Evolutionary conservation across 2,113 vertebrate genomes (phyloP).

Genomic region (Mormyrus iriodes): DNA sequence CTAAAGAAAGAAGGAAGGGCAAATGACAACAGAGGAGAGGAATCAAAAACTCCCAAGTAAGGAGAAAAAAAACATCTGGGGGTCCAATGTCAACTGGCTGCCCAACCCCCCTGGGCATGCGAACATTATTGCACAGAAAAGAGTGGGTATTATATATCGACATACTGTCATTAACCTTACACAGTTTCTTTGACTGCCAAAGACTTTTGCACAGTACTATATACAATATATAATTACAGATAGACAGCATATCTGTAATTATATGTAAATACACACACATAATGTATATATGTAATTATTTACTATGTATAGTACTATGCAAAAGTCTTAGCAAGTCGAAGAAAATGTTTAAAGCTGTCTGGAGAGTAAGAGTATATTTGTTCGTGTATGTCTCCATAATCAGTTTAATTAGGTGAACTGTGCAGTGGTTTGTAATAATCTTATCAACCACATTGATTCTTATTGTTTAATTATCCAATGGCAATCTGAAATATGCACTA

Average conservation of each 20-base stretch:
- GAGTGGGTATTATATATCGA: background rate
- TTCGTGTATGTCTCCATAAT: background rate
- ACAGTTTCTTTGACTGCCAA: background rate
- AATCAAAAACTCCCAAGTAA: too few species aligned
- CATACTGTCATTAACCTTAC: too few species aligned
- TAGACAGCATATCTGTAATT: background rate
- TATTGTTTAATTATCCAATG: background rate
- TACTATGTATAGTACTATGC: too few species aligned
- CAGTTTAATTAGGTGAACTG: background rate
- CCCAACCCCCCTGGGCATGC: too few species aligned
- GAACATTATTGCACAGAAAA: too few species aligned
- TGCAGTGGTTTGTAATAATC: background rate
- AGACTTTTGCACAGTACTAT: background rate
- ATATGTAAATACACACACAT: background rate
- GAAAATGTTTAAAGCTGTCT: too few species aligned
- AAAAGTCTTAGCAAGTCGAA: too few species aligned
- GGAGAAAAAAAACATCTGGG: too few species aligned
- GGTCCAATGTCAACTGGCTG: too few species aligned
- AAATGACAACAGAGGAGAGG: too few species aligned
- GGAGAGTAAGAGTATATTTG: background rate
- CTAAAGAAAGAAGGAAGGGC: too few species aligned
- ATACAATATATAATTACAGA: background rate
- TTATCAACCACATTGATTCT: background rate
- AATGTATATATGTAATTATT: too few species aligned
- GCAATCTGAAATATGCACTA: background rate